Evolutionary conservation across 1,140 invertebrate genomes (phyloP), one percentile per base, ranked within the genome.

Genomic region (Zaprionus tsacasi): DNA sequence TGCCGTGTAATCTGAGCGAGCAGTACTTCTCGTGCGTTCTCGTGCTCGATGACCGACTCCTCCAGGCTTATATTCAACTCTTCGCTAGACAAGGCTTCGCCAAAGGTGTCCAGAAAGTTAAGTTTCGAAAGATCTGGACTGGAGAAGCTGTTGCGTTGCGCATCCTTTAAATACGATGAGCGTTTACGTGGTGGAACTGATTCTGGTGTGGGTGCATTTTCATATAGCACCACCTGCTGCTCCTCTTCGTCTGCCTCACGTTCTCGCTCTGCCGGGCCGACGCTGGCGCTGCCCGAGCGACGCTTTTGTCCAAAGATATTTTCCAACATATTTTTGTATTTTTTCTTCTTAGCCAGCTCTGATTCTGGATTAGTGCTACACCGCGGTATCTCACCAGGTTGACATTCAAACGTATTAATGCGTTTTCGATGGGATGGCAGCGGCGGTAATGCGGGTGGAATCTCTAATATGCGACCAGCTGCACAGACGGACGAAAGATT

Each of bases 131-230:
- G 60, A 60, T 93, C 92, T 0, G 92, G 92, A 65, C 87, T 92
- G 6, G 92, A 93, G 48, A 92, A 92, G 54, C 92, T 93, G 43
- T 92, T 92, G 0, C 91, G 90, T 33, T 92, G 89, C 1, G 83
- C 78, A 21, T 66, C 81, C 13, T 45, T 72, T 4, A 83, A n/a
- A 15, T 81, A 77, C 0, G 57, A 56, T 12, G 40, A 61, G 10
- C 69, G 73, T 43, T 77, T 79, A 0, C 69, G 3, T 10, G 68
- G 65, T 0, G 56, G 63, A 17, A 45, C 59, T 13, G 70, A 1
- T 21, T 88, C 78, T 6, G 86, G 78, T 4, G 78, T 70, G 1
- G 77, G 81, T 0, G 78, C 81, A 40, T 92, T 91, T 17, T 82
- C 81, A 56, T 82, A 90, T 1, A 87, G 50, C n/a, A 75, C 70